Conservation (phyloP, 2,113 vertebrate genomes). For the Opisthocomus hoazin region DNA sequence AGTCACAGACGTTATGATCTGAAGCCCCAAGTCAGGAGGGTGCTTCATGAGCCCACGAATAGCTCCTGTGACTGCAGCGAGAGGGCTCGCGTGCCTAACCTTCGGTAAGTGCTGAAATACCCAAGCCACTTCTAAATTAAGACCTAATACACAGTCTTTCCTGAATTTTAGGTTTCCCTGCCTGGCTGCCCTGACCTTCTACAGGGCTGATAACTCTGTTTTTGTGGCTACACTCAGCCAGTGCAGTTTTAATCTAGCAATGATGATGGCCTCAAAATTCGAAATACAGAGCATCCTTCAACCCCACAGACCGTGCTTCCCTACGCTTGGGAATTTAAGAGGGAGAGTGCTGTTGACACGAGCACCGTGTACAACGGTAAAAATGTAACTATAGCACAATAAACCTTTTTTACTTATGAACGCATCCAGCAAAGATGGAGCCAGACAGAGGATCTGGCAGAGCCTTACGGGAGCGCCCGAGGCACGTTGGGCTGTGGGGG, state of each 20-base stretch:
- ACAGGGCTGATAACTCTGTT: not conserved
- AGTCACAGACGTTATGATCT: rapidly evolving
- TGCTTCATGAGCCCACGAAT: not conserved
- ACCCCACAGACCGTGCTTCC: not conserved
- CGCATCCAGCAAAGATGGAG: not conserved
- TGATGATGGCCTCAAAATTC: not conserved
- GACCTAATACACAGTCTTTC: not conserved
- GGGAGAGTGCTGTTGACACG: not conserved
- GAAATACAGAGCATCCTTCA: not conserved
- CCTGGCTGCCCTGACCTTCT: not conserved
- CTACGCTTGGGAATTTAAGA: not conserved
- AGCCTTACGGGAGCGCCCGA: rapidly evolving
- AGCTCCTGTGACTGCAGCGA: not conserved
- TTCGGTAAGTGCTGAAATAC: not conserved
- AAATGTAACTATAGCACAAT: not conserved
- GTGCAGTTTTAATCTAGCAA: not conserved
- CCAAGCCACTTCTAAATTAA: not conserved
- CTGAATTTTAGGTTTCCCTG: not conserved
- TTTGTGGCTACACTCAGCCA: not conserved
- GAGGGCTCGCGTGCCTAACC: not conserved
- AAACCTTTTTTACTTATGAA: not conserved
- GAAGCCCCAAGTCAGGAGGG: not conserved
- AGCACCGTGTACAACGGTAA: not conserved
- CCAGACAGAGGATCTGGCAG: not conserved
- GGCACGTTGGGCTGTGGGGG: rapidly evolving